A percentile compares a stretch with the other conserved stretches of the same genome.
Evolutionary conservation across 1,140 invertebrate species (phyloP).

Genomic region (Zaprionus gabonicus): DNA sequence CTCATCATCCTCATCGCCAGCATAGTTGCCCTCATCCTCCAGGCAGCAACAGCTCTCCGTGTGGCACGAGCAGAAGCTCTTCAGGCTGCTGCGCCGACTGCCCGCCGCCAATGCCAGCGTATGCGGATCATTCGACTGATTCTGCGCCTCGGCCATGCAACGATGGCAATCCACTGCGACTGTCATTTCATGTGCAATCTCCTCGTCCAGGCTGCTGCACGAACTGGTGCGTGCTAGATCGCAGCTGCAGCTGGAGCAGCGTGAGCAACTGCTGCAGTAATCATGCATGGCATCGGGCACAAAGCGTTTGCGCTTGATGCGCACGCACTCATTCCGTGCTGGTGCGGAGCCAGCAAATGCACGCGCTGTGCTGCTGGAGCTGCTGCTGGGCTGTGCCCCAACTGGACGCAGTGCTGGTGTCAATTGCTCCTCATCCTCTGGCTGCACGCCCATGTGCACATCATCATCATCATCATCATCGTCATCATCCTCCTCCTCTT

Average conservation of each 20-base stretch:
- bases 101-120: background rate
- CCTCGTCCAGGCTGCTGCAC: constrained; percentile 76
- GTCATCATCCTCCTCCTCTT: constrained; percentile 45
- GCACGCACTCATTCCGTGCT: constrained; percentile 71
- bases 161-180: constrained; percentile 76
- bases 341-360: constrained; percentile 44
- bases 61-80: constrained; percentile 73
- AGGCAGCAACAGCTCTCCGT: constrained; percentile 65
- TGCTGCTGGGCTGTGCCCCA: constrained; percentile 31
- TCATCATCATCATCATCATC: constrained; percentile 54
- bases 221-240: constrained; percentile 58
- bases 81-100: constrained; percentile 26
- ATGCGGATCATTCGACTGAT: constrained; percentile 20
- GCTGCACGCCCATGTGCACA: constrained; percentile 55
- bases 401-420: constrained; percentile 35
- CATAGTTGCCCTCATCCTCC: constrained; percentile 25
- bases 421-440: constrained; percentile 61
- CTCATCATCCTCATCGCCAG: constrained; percentile 38
- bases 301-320: constrained; percentile 74
- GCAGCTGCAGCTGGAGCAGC: constrained; percentile 75
- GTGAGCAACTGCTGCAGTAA: constrained; percentile 75
- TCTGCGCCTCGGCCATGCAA: constrained; percentile 39
- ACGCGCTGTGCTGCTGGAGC: constrained; percentile 60
- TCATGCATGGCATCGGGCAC: constrained; percentile 56
- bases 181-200: constrained; percentile 57